A percentile compares a stretch with the other conserved stretches of the same genome.
Conservation (phyloP, 2,888 invertebrate genomes). For the Euphydryas editha region DNA sequence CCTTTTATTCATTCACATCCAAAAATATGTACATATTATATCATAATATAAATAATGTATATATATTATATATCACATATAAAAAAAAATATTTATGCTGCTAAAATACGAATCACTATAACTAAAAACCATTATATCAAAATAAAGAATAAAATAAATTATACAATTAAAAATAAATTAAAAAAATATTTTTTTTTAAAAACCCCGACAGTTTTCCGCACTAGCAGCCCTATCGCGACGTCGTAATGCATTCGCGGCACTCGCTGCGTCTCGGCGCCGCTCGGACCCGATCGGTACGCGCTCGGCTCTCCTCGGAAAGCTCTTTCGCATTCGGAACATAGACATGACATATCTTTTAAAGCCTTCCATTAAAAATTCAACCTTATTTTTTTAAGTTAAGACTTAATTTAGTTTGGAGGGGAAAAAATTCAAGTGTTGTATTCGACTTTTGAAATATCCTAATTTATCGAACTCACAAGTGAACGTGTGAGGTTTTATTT, state of each 20-base stretch:
- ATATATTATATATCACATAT: too few relatives aligned
- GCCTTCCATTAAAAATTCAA: constrained; percentile 45
- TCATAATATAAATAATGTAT: too few relatives aligned
- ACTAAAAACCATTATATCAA: too few relatives aligned
- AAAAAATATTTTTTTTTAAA: too few relatives aligned
- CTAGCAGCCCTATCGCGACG: constrained; percentile 70
- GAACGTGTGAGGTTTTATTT: constrained; percentile 51
- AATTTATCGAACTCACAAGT: constrained; percentile 62
- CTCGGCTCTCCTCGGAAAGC: constrained; percentile 76
- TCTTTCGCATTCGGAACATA: constrained; percentile 75
- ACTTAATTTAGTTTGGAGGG: constrained; percentile 43
- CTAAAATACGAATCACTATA: too few relatives aligned
- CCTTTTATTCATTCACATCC: too few relatives aligned
- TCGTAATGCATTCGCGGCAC: constrained; percentile 79
- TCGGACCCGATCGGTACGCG: constrained; percentile 82
- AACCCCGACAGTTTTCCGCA: constrained; percentile 51
- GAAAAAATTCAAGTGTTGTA: constrained; percentile 61
- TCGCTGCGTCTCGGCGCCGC: constrained; percentile 77
- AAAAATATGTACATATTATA: too few relatives aligned
- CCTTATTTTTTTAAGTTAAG: constrained; percentile 45
- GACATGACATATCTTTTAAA: constrained; percentile 72
- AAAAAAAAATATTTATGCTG: too few relatives aligned
- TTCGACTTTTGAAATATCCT: constrained; percentile 79
- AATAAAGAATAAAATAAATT: neutral
- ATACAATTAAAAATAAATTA: constrained; percentile 10